Base-by-base conservation (phyloP, 2,888 invertebrate species). In the Leptothorax acervorum region DNA sequence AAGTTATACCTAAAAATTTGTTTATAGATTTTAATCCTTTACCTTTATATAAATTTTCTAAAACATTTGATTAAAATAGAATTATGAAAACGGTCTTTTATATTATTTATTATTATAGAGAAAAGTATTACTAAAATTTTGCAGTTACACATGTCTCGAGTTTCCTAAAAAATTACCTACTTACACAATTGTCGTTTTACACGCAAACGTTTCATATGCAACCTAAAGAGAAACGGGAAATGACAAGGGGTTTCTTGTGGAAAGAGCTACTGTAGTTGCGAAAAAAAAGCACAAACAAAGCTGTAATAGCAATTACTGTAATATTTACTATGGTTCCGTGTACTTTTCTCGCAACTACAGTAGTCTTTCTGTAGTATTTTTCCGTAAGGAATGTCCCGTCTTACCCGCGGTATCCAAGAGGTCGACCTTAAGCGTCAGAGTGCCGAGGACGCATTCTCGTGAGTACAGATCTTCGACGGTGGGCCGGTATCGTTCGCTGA, bases 391-490 rank as follows among this genome's bases (percentile, higher is more conserved):
- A 2, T 9, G 3, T 2, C 5, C 15, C 5, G 11, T 63, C 85
- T 90, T 84, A 95, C 95, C 95, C 42, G 95, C 94, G n/a, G 95
- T 95, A 48, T 95, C 95, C 66, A 95, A 85, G 0, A 95, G 93
- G 66, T 95, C 95, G 92, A 96, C 96, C 95, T 97, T 97, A 63
- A 98, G 95, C 15, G 97, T 97, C 88, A 97, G 96, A 48, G 96
- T 96, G 62, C 97, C 97, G 83, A 98, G 95, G 92, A 97, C 97
- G 94, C 97, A 98, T 94, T 98, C 98, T 83, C 97, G 96, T 92
- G 97, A 98, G 95, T 98, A 98, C 42, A 98, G 96, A 94, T 98
- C 98, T 94, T 98, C 98, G 51, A 98, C 97, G 18, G 98, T 98
- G 91, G 98, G 97, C 90, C 97, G 96, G 95, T 98, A 98, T 93